Conservation (phyloP, 1,140 invertebrate genomes). For the Lordiphosa clarofinis region DNA sequence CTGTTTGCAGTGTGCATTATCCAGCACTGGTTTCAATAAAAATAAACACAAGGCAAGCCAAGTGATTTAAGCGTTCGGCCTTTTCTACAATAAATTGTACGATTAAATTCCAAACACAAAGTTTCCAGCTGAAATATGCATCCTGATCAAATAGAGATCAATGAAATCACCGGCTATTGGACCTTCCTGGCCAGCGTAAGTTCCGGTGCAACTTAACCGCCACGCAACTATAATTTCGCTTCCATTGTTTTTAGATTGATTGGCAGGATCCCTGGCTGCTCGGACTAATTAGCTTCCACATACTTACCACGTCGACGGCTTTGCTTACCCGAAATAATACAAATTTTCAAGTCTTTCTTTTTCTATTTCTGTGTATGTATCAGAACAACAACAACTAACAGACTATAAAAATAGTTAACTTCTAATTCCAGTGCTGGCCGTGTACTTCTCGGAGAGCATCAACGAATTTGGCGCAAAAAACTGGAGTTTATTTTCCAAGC, state of each 20-base stretch:
- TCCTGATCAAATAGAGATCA: slow-evolving; percentile 81
- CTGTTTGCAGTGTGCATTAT: no score
- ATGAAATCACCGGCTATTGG: slow-evolving; percentile 83
- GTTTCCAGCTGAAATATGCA: slow-evolving; percentile 26
- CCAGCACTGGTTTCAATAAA: no score
- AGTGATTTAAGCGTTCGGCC: no score
- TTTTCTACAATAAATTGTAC: neutral
- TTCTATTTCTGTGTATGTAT: slow-evolving; percentile 89
- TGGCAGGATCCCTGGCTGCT: slow-evolving; percentile 93
- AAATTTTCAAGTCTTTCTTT: slow-evolving; percentile 91
- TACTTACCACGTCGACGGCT: slow-evolving; percentile 88
- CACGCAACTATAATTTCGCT: neutral
- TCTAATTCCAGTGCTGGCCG: slow-evolving; percentile 85
- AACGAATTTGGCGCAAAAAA: slow-evolving; percentile 91
- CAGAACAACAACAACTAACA: neutral
- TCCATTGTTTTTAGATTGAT: slow-evolving; percentile 87
- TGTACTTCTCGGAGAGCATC: slow-evolving; percentile 93
- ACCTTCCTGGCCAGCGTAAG: slow-evolving; percentile 83
- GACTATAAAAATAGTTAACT: neutral
- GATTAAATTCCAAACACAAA: neutral
- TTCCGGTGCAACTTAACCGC: slow-evolving; percentile 30
- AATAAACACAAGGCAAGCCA: no score
- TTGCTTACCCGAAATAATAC: slow-evolving; percentile 90
- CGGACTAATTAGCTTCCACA: slow-evolving; percentile 86
- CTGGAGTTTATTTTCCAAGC: slow-evolving; percentile 91